phyloP scores from a whole-genome alignment of 2,113 vertebrate genomes.

The human (Homo sapiens) region DNA sequence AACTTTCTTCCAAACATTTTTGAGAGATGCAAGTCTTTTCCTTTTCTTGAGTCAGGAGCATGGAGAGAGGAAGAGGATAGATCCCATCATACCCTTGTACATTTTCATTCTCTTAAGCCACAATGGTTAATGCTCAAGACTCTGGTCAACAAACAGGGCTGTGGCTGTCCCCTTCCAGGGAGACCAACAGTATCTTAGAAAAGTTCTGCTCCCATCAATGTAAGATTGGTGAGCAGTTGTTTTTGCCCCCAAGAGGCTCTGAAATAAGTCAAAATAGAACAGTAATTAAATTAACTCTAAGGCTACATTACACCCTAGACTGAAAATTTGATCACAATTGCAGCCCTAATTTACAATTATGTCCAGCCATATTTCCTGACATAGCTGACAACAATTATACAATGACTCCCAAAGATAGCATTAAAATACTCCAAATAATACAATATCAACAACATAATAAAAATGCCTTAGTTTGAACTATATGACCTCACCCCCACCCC shows the following conservation, averaged over 20 bases:
- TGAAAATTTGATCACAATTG: conserved; percentile 25
- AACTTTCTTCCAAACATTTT: conserved; percentile 18
- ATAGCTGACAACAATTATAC: neutral
- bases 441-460: conserved; percentile 17
- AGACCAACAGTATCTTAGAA: neutral
- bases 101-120: conserved; percentile 10
- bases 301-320: neutral
- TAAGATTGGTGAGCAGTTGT: neutral
- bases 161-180: neutral
- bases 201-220: neutral
- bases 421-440: conserved; percentile 25
- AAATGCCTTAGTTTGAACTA: conserved; percentile 13
- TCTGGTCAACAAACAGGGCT: neutral
- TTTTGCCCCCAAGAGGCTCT: neutral
- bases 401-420: neutral
- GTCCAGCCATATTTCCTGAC: neutral
- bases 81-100: neutral
- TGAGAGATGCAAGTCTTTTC: neutral
- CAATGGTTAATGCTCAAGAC: neutral
- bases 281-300: conserved; percentile 18
- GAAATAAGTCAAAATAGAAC: neutral
- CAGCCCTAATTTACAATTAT: conserved; percentile 30
- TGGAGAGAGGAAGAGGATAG: neutral
- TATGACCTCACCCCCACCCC: neutral
- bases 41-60: neutral